These are phyloP conservation scores for Vombatus ursinus DNA, from an alignment of 2,113 vertebrate genomes.

Conservation along the genomic window DNA sequence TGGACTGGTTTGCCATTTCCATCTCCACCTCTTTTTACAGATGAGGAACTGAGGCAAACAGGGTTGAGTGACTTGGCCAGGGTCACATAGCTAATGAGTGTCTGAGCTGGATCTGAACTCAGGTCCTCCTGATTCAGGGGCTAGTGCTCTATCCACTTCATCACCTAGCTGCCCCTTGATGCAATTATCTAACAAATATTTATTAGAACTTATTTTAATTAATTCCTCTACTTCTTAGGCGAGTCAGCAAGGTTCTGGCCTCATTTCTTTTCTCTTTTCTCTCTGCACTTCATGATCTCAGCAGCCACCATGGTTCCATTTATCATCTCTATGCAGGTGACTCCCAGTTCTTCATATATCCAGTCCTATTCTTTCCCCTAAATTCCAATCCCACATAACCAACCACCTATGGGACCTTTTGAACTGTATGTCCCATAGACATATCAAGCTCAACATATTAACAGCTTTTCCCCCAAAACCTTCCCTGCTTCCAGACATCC, in stretches of 20 bases:
- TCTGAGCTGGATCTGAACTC: background rate
- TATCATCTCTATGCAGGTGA: background rate
- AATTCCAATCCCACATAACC: background rate
- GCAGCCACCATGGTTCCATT: background rate
- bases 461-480: background rate
- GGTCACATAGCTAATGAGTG: background rate
- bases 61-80: background rate
- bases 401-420: background rate
- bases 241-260: background rate
- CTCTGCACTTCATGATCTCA: background rate
- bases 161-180: background rate
- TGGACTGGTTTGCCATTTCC: background rate
- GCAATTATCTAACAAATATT: background rate
- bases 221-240: background rate
- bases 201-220: background rate
- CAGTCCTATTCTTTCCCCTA: background rate
- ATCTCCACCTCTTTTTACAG: background rate
- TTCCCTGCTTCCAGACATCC: background rate
- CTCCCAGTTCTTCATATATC: background rate
- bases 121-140: background rate
- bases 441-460: background rate
- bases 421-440: background rate
- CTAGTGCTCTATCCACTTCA: background rate
- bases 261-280: background rate
- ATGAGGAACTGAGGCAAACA: background rate